Evolutionary conservation across 2,797 vertebrate species (phyloP), one percentile per base, ranked within the genome.

Genomic region (Echiichthys vipera): DNA sequence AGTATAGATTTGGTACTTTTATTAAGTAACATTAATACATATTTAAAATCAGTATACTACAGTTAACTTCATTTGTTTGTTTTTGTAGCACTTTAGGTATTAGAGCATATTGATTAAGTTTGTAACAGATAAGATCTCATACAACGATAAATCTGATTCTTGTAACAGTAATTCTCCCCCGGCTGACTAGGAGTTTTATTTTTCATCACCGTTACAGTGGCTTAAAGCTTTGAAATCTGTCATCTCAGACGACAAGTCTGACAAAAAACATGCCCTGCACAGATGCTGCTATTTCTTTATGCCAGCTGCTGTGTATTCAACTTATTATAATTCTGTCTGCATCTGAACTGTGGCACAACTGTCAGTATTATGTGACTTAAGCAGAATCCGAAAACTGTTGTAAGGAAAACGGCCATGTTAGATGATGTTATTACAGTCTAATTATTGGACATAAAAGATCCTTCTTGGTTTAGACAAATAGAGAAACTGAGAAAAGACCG

Each of bases 231-330:
- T 32, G 4, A 62, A 65, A 42, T 51, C 57, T 73, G 65, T 70
- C 69, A 53, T 40, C 42, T 72, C 59, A 29, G 36, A 53, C 47
- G 61, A 72, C 62, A 71, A 71, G 32, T 47, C 39, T 57, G 65
- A 42, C 40, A 39, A n/a, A 47, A 29, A 29, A 74, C 7, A 1
- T 8, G 30, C 12, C 72, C 50, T 64, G 53, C 54, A 54, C 61
- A 54, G 61, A 63, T 37, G 57, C 30, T 53, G 69, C n/a, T 29
- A 56, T 73, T 64, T 69, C 4, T 49, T 36, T 61, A 36, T 14
- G 17, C 45, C 65, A 65, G 29, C 34, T 34, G 57, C 46, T 43
- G 63, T 39, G 25, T 8, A 30, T 34, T 50, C 36, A 5, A 22
- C 47, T 58, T 43, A 32, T 59, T 71, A 45, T 56, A 54, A 57